Base-by-base conservation (phyloP, 2,113 vertebrate genomes). In the Neogobius melanostomus region DNA sequence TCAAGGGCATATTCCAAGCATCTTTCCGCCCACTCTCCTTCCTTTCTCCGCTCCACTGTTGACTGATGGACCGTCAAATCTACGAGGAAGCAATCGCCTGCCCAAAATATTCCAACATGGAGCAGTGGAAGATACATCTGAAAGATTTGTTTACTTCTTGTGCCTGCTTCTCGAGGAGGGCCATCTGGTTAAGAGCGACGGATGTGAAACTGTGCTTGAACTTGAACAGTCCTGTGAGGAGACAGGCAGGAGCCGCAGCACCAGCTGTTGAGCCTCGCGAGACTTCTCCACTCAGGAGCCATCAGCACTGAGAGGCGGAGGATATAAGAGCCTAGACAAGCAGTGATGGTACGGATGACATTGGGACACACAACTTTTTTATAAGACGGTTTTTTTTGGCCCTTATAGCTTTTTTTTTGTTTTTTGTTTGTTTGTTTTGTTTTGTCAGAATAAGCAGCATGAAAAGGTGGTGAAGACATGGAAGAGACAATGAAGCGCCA, bases 201-300 rank as follows among this genome's bases (percentile, higher is more conserved):
- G 71, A 42, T 82, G 72, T 82, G 66, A 79, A 79, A 77, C 44
- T 59, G 71, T 64, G 76, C 70, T 71, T 80, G 79, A 81, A 85
- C 80, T 83, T 81, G 64, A 80, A 71, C 81, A 76, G 71, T 77
- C 80, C 81, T 78, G 79, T 64, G 70, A 88, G 76, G 66, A 6
- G 79, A 89, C 86, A 85, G 83, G 88, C 80, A 88, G 85, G 79
- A 88, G 86, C 78, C 49, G 70, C 73, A 69, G 82, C 53, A 56
- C 82, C 89, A 91, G 86, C 88, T 92, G 91, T 86, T 14, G 79
- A 75, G 85, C 71, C 81, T 84, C 60, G 68, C 71, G 70, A 82
- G 82, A 75, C 79, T 83, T 87, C 82, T 83, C 81, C 74, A 74
- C 77, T 61, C 77, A 84, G 79, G 77, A 76, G 80, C 64, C 43